A percentile compares a stretch with the other conserved stretches of the same genome.
Conservation (phyloP, 2,888 invertebrate genomes). For the Heliconius charithonia region DNA sequence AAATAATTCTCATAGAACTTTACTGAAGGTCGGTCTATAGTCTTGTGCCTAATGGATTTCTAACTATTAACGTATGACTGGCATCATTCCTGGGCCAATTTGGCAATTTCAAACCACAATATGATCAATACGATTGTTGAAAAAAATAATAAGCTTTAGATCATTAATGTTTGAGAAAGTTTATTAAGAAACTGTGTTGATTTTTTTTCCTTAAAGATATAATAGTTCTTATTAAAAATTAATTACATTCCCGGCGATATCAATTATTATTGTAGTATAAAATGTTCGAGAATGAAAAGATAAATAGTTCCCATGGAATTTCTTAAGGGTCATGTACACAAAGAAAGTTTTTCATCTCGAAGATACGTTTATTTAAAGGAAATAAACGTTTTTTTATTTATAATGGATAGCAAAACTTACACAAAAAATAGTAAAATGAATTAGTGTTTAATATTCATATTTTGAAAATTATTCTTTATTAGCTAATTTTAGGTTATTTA, state of each 20-base stretch:
- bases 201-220: neutral
- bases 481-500: too few relatives aligned
- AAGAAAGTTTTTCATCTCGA: conserved; percentile 4
- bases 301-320: conserved; percentile 1
- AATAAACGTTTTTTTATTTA: neutral
- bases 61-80: conserved; percentile 25
- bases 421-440: neutral
- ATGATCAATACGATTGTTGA: neutral
- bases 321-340: neutral
- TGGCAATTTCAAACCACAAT: neutral
- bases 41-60: conserved; percentile 22
- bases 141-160: neutral
- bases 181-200: neutral
- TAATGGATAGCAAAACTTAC: neutral
- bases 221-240: too few relatives aligned
- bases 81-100: neutral
- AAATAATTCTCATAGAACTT: neutral
- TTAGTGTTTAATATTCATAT: neutral
- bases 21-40: neutral
- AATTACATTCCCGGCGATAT: neutral
- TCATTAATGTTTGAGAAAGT: neutral
- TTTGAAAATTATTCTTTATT: neutral
- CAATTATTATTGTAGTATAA: neutral
- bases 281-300: neutral
- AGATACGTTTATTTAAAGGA: neutral